Evolutionary conservation across 92 coral and sea anemone species (phyloP).

Genomic region (Paragorgia papillata): DNA sequence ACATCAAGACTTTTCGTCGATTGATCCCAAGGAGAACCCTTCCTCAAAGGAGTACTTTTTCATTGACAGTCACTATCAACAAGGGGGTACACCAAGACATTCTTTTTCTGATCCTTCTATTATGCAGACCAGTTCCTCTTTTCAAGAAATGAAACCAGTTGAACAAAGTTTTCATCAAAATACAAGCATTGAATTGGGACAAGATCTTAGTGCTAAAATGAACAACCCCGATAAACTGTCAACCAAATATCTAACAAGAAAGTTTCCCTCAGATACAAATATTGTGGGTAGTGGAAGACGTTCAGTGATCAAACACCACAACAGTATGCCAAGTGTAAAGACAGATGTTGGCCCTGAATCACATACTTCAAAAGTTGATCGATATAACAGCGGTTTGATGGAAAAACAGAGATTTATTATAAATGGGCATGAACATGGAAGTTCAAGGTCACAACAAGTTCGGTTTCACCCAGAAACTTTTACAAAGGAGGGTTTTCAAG

Average conservation of each 20-base stretch:
- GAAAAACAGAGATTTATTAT: neutral
- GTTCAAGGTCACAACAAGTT: neutral
- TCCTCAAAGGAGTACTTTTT: neutral
- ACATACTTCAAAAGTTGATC: neutral
- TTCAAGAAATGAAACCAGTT: constrained; percentile 8
- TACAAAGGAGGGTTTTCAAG: neutral
- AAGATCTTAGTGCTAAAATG: neutral
- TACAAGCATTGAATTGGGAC: neutral
- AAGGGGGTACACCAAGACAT: neutral
- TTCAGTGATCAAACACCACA: constrained; percentile 22
- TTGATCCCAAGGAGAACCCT: neutral
- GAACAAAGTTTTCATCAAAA: neutral
- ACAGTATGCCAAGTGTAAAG: constrained; percentile 6
- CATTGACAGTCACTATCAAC: neutral
- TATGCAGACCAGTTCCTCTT: neutral
- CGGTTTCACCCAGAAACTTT: neutral
- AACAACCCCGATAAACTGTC: neutral
- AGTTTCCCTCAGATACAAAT: constrained; percentile 4
- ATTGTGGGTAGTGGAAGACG: neutral
- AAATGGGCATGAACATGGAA: neutral
- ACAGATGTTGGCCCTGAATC: neutral
- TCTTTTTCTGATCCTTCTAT: neutral
- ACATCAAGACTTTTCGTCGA: neutral
- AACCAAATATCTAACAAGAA: neutral
- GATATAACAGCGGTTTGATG: neutral